A percentile compares a stretch with the other conserved stretches of the same genome.
These are phyloP conservation scores for Neuroterus valhalla DNA, from an alignment of 1,140 invertebrate species.

Conservation along the genomic window DNA sequence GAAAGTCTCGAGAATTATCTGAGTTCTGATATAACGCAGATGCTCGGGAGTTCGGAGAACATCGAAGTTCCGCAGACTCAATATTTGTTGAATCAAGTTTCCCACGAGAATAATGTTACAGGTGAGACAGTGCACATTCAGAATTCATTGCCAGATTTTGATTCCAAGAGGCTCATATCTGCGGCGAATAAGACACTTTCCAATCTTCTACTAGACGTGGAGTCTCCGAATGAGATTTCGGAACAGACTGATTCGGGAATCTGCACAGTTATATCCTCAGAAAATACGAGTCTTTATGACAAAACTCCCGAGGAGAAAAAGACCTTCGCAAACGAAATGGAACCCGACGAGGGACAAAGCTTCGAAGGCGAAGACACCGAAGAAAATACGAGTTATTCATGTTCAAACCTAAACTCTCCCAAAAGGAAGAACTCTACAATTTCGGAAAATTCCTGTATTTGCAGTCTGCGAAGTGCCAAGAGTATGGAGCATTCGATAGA, in stretches of 20 bases:
- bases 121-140: constrained; percentile 65
- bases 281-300: constrained; percentile 80
- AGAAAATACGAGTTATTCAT: constrained; percentile 69
- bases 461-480: constrained; percentile 50
- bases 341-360: constrained; percentile 38
- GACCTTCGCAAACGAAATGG: constrained; percentile 63
- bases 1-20: constrained; percentile 47
- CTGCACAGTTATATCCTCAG: constrained; percentile 77
- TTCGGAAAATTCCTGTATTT: constrained; percentile 63
- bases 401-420: constrained; percentile 66
- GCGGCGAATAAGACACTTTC: constrained; percentile 82
- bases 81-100: constrained; percentile 69
- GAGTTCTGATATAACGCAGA: constrained; percentile 57
- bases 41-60: constrained; percentile 54
- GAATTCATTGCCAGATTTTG: constrained; percentile 74
- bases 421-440: constrained; percentile 61
- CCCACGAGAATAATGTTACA: constrained; percentile 64
- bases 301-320: constrained; percentile 73
- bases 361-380: constrained; percentile 53
- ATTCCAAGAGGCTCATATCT: constrained; percentile 77
- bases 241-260: constrained; percentile 82
- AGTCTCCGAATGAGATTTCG: constrained; percentile 72
- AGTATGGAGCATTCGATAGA: constrained; percentile 20
- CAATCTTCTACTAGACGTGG: constrained; percentile 74
- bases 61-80: constrained; percentile 65